Conservation (phyloP, 1,140 invertebrate genomes). For the Calephelis nemesis region DNA sequence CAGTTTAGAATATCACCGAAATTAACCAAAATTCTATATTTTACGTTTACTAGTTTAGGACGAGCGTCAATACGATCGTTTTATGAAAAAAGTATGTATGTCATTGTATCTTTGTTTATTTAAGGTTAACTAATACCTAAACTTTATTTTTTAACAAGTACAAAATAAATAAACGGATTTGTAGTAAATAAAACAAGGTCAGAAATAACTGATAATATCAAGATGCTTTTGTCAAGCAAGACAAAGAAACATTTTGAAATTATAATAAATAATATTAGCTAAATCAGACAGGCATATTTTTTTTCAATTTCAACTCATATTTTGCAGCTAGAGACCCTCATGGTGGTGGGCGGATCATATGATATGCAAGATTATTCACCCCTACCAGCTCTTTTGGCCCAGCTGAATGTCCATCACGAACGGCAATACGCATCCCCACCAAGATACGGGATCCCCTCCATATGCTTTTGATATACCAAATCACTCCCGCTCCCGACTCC, state of each 20-base stretch:
- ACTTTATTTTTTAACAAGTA: too few species aligned
- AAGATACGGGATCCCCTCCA: constrained; percentile 76
- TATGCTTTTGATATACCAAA: constrained; percentile 67
- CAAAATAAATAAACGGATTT: neutral
- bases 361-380: constrained; percentile 71
- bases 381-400: constrained; percentile 72
- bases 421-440: constrained; percentile 76
- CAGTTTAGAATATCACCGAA: constrained; percentile 25
- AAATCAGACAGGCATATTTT: neutral
- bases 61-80: too few species aligned
- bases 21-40: constrained; percentile 12
- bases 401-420: constrained; percentile 67
- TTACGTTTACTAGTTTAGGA: neutral
- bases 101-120: too few species aligned
- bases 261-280: neutral
- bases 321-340: constrained; percentile 27
- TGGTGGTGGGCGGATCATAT: constrained; percentile 52
- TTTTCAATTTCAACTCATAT: constrained; percentile 45
- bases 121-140: too few species aligned
- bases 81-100: too few species aligned
- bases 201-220: constrained; percentile 9
- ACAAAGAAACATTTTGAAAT: constrained; percentile 51
- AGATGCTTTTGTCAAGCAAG: constrained; percentile 21
- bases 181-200: constrained; percentile 31
- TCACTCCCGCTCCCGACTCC: constrained; percentile 77